phyloP scores from a whole-genome alignment of 2,113 vertebrate genomes.

The Parus major region DNA sequence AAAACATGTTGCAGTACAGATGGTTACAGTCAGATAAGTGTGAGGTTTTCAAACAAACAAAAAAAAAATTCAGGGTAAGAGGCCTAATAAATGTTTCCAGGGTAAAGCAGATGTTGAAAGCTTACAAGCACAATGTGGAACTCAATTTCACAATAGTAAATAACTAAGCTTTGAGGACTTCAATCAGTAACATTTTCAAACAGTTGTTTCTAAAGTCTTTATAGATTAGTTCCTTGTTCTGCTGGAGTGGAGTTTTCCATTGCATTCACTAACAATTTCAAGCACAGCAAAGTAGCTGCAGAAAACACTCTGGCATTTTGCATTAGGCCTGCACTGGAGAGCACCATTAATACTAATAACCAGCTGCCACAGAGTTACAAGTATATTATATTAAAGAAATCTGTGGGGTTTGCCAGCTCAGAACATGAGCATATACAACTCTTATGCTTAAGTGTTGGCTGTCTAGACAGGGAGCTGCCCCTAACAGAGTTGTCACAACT shows the following conservation, averaged over 20 bases:
- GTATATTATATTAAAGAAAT: neutral
- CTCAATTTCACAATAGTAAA: neutral
- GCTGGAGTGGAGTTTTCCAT: neutral
- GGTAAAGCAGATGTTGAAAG: slow-evolving; percentile 1
- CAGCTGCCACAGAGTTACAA: neutral
- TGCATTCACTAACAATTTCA: neutral
- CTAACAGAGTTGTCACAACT: neutral
- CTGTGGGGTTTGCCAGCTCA: neutral
- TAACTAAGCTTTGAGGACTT: neutral
- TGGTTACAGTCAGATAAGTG: neutral
- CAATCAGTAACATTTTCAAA: neutral
- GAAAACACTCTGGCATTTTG: neutral
- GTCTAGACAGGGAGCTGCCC: neutral
- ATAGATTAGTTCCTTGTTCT: neutral
- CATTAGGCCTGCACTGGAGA: neutral
- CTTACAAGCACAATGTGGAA: neutral
- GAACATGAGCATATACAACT: neutral
- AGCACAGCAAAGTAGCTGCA: neutral
- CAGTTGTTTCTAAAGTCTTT: neutral
- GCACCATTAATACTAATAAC: neutral
- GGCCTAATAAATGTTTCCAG: neutral
- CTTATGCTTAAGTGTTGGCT: neutral
- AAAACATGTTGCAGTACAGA: neutral
- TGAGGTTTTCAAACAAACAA: neutral
- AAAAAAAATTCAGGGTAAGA: neutral